Percentiles rank a stretch among this genome's conserved stretches.
phyloP scores from a whole-genome alignment of 2,797 vertebrate genomes.

The Heteromormyrus szaboi region DNA sequence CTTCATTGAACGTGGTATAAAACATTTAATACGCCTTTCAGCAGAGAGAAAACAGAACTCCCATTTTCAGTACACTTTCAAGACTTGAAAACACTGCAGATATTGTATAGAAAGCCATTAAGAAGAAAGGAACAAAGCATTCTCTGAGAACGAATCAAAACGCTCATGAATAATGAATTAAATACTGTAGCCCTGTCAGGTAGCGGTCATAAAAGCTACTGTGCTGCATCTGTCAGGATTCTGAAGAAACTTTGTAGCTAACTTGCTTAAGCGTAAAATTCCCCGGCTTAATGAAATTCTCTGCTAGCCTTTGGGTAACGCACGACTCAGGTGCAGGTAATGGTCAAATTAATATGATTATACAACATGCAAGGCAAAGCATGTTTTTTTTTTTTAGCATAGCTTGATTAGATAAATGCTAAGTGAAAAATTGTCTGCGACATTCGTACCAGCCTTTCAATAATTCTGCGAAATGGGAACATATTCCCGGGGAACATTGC shows the following conservation, averaged over 20 bases:
- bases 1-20: slow-evolving; percentile 16
- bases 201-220: slow-evolving; percentile 7
- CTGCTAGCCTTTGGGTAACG: slow-evolving; percentile 9
- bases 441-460: slow-evolving; percentile 33
- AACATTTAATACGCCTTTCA: slow-evolving; percentile 24
- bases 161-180: slow-evolving; percentile 36
- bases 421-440: slow-evolving; percentile 37
- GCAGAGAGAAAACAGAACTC: slow-evolving; percentile 13
- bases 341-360: slow-evolving; percentile 38
- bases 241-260: slow-evolving; percentile 26
- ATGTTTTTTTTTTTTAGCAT: slow-evolving; percentile 24
- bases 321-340: slow-evolving; percentile 8
- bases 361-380: slow-evolving; percentile 29
- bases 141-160: slow-evolving; percentile 32
- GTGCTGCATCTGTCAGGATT: not conserved
- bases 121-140: slow-evolving; percentile 28
- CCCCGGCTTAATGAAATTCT: slow-evolving; percentile 8
- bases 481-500: slow-evolving; percentile 22
- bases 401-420: slow-evolving; percentile 38
- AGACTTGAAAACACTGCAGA: slow-evolving; percentile 20
- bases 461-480: slow-evolving; percentile 31
- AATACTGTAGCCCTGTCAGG: slow-evolving; percentile 17
- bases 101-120: slow-evolving; percentile 27
- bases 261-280: slow-evolving; percentile 22
- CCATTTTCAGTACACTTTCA: slow-evolving; percentile 21